Conservation (phyloP, 2,113 vertebrate genomes). For the Phrynosoma blainvillii region DNA sequence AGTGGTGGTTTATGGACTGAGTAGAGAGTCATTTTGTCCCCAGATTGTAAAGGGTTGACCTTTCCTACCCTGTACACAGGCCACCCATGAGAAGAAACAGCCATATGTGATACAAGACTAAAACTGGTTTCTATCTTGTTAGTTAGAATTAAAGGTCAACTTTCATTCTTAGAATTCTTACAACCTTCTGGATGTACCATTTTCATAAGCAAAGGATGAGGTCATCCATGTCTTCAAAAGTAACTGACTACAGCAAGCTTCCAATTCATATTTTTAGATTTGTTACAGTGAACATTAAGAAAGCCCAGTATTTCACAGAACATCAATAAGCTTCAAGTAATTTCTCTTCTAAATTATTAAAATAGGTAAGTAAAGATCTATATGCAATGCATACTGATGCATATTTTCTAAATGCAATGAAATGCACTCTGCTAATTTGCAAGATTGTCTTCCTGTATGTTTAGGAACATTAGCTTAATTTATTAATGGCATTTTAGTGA, state of each 20-base stretch:
- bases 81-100: neutral
- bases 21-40: too few relatives aligned
- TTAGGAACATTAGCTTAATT: constrained; percentile 54
- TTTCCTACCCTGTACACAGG: too few relatives aligned
- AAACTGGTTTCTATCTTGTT: neutral
- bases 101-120: neutral
- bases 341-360: constrained; percentile 66
- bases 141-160: constrained; percentile 6
- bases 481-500: constrained; percentile 51
- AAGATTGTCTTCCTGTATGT: constrained; percentile 70
- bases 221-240: constrained; percentile 40
- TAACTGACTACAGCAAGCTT: constrained; percentile 57
- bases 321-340: constrained; percentile 65
- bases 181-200: neutral
- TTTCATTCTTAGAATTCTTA: neutral
- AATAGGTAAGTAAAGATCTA: constrained; percentile 48
- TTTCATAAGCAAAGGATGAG: constrained; percentile 63
- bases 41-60: too few relatives aligned
- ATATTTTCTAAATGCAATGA: constrained; percentile 50
- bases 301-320: constrained; percentile 57
- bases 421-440: constrained; percentile 69
- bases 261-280: constrained; percentile 61
- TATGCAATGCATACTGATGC: constrained; percentile 55
- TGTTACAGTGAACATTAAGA: constrained; percentile 56
- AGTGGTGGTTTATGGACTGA: neutral